These are phyloP conservation scores for Takifugu rubripes DNA, from an alignment of 2,797 vertebrate species.

Conservation along the genomic window DNA sequence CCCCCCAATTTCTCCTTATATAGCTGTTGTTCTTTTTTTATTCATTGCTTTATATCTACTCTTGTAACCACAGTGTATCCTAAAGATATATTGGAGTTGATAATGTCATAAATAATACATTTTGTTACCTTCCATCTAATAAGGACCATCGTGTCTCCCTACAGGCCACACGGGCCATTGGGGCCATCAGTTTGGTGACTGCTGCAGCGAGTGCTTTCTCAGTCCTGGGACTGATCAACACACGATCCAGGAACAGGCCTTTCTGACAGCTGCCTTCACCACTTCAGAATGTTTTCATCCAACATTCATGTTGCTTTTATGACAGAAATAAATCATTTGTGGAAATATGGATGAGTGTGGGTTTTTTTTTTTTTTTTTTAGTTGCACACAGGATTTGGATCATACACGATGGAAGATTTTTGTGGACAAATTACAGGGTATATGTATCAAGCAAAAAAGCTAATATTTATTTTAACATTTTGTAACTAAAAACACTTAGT, in stretches of 20 bases:
- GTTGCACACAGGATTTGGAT: too few species aligned
- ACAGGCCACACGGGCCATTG: slow-evolving; percentile 78
- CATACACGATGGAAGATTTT: too few species aligned
- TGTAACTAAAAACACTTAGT: too few species aligned
- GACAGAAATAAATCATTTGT: slow-evolving; percentile 13
- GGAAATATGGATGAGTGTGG: background rate
- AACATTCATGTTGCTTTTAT: slow-evolving; percentile 35
- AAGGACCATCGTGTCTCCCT: slow-evolving; percentile 26
- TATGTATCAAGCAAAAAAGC: too few species aligned
- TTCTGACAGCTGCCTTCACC: slow-evolving; percentile 62
- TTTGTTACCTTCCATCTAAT: background rate
- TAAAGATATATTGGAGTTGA: too few species aligned
- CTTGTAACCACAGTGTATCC: background rate
- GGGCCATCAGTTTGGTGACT: slow-evolving; percentile 79
- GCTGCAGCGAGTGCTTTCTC: slow-evolving; percentile 81
- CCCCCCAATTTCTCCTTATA: background rate
- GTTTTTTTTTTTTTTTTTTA: slow-evolving; percentile 5
- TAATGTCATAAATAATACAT: background rate
- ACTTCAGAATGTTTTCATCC: slow-evolving; percentile 25
- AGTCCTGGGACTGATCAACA: slow-evolving; percentile 78
- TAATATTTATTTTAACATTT: too few species aligned
- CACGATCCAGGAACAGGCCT: slow-evolving; percentile 78
- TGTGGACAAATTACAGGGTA: too few species aligned
- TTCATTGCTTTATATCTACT: background rate
- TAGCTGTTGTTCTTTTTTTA: background rate